Evolutionary conservation across 2,113 vertebrate species (phyloP), one percentile per base, ranked within the genome.

Genomic region (Prinia subflava): DNA sequence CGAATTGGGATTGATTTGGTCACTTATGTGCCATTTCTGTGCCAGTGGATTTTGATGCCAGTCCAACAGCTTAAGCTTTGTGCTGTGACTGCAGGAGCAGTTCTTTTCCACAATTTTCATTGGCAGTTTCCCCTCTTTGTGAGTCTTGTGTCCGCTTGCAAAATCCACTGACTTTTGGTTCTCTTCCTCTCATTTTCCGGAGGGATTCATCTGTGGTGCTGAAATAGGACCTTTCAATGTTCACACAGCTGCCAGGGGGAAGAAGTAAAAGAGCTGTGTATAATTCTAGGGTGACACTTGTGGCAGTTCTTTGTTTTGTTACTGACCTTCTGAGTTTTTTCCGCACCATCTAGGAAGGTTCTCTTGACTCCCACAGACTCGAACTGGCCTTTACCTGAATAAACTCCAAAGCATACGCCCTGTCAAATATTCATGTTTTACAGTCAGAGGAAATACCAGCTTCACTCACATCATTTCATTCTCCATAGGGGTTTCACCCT

Each of bases 1-100:
- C 0, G 0, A 12, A 39, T 77, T 49, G 53, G 4, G 33, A 13
- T 39, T 81, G 37, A 46, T 77, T 37, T 23, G 33, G 1, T 56
- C 1, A 5, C 76, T 90, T 82, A 41, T 78, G 24, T 79, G 41
- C 44, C 27, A 15, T 39, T 91, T 71, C 41, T 81, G 12, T 73
- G 57, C 53, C n/a, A 30, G 0, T 56, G 35, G 13, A 59, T 75
- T 63, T 44, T 85, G 59, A 31, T 69, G 67, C 15, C 55, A 46
- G 30, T 50, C 67, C 49, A 42, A 44, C 17, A 71, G 33, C 17
- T 81, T 59, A 14, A 87, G 47, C 39, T 62, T 30, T 25, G 7
- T 59, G 55, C 49, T 88, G 1, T 82, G 62, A 18, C 6, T 68
- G 27, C 49, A 20, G 57, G 33, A 75, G 50, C 6, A 18, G 28